Percentiles rank a stretch among this genome's conserved stretches.
Conservation (phyloP, 2,797 vertebrate genomes). For the Pygocentrus nattereri region DNA sequence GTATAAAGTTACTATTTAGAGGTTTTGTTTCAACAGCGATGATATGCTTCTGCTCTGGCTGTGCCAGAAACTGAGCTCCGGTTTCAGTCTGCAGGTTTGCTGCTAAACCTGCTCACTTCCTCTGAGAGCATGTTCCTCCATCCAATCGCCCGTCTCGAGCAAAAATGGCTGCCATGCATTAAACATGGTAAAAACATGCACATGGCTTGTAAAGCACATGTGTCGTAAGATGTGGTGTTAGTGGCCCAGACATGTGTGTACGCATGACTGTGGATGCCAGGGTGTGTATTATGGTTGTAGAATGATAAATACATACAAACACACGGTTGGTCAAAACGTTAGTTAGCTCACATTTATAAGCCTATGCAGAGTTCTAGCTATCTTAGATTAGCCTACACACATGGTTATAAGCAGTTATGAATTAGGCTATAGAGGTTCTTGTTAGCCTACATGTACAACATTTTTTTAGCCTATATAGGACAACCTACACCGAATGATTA, state of each 20-base stretch:
- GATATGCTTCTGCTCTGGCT: not conserved
- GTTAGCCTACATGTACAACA: no score
- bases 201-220: not conserved
- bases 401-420: no score
- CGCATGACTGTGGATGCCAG: not conserved
- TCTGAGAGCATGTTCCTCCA: not conserved
- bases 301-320: no score
- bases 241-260: not conserved
- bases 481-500: no score
- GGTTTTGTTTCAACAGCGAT: not conserved
- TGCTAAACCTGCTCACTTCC: conserved; percentile 25
- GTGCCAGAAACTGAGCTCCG: not conserved
- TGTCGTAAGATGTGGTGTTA: not conserved
- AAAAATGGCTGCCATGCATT: not conserved
- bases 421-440: no score
- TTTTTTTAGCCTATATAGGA: no score
- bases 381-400: no score
- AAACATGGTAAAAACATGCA: conserved; percentile 1
- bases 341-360: no score
- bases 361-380: no score
- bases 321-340: no score
- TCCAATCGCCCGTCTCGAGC: not conserved
- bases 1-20: not conserved
- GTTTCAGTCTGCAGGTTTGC: not conserved
- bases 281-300: not conserved